Evolutionary conservation across 2,888 invertebrate genomes (phyloP), one percentile per base, ranked within the genome.

Genomic region (Halictus ligatus): DNA sequence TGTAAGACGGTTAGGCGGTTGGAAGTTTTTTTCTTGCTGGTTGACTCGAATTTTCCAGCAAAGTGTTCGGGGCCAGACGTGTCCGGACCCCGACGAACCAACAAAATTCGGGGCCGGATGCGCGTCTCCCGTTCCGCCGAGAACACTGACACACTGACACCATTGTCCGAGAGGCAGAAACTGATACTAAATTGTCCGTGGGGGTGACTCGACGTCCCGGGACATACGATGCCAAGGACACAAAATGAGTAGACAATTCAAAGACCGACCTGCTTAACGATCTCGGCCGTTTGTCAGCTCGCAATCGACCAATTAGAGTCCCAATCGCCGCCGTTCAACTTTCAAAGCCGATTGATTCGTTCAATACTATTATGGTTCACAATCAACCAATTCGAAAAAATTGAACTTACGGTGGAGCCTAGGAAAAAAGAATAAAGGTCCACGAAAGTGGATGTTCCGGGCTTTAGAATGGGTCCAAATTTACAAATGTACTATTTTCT

Each of bases 71-170:
- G 40, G 2, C 43, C 10, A n/a, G 48, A 5, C 10, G 54, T 18
- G 54, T 54, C 25, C 71, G 72, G 21, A 69, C 86, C 80, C 89
- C 89, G 69, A 81, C 54, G 46, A 86, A 58, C 35, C 67, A 73
- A 58, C 15, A 75, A 81, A 79, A 76, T 83, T 90, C n/a, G 79
- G 35, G 75, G 71, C 91, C 91, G 89, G 90, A 90, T 86, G 88
- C 80, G 21, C 21, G 80, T 77, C 75, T 77, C 75, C 35, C 75
- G 75, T 82, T 80, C 75, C 64, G 12, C 3, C 12, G 67, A 29
- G 78, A 58, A 81, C 64, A 77, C 72, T 72, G 90, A 83, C 85
- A 90, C 76, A 67, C 72, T 78, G 84, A 80, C 83, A 58, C 85
- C 71, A 90, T 90, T 90, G 90, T 90, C 60, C 84, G 75, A 75